These are phyloP conservation scores for Chaetops frenatus DNA, from an alignment of 2,113 vertebrate genomes.

Conservation along the genomic window DNA sequence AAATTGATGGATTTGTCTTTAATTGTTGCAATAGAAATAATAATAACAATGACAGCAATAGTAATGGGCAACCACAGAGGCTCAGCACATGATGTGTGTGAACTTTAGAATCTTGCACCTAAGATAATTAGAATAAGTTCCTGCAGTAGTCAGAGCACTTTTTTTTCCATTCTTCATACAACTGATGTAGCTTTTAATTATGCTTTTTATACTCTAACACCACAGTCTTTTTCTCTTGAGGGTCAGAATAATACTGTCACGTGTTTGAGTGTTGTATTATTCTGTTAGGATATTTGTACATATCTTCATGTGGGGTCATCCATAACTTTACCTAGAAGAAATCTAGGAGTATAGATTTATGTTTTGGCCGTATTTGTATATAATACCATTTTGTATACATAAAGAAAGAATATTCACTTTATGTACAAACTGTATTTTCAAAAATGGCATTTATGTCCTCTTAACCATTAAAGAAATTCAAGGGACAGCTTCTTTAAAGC, in stretches of 20 bases:
- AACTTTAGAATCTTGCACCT: not conserved
- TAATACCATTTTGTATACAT: not conserved
- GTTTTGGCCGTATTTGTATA: not conserved
- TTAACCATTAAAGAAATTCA: not conserved
- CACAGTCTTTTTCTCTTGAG: not conserved
- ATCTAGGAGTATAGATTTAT: not conserved
- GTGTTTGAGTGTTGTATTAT: not conserved
- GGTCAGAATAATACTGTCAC: not conserved
- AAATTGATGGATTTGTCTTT: not conserved
- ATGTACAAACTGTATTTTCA: not conserved
- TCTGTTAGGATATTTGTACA: not conserved
- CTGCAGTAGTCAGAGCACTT: not conserved
- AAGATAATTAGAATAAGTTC: not conserved
- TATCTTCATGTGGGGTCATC: not conserved
- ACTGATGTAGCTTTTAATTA: not conserved
- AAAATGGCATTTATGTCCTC: not conserved
- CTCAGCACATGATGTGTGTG: not conserved
- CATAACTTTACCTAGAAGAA: not conserved
- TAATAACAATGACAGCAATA: not conserved
- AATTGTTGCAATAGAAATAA: not conserved
- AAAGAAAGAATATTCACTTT: not conserved
- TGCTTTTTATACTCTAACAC: not conserved
- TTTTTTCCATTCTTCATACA: not conserved
- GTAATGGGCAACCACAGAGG: not conserved
- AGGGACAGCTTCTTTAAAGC: not conserved